Evolutionary conservation across 2,113 vertebrate genomes (phyloP).

Genomic region (Ptyas mucosa): DNA sequence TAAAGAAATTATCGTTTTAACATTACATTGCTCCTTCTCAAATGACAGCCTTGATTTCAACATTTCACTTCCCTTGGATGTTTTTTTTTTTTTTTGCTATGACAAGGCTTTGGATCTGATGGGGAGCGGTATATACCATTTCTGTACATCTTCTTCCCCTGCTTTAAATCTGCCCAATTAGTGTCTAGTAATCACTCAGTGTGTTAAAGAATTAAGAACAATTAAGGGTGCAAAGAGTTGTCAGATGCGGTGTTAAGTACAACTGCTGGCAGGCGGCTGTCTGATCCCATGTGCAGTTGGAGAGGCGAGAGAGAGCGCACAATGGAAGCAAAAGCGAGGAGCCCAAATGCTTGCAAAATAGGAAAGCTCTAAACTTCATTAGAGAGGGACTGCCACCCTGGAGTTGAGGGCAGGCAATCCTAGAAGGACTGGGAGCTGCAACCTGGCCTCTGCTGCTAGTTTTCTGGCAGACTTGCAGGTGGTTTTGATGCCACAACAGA

Average conservation of each 20-base stretch:
- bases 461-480: neutral
- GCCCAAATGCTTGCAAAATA: neutral
- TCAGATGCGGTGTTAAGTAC: slow-evolving; percentile 56
- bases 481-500: neutral
- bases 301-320: fast-evolving
- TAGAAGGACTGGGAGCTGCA: neutral
- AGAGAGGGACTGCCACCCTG: neutral
- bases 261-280: slow-evolving; percentile 36
- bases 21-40: neutral
- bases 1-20: neutral
- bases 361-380: neutral
- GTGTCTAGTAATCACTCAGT: slow-evolving; percentile 59
- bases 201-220: slow-evolving; percentile 67
- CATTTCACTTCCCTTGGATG: neutral
- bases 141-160: slow-evolving; percentile 3
- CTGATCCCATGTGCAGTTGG: slow-evolving; percentile 42
- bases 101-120: neutral
- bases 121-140: neutral
- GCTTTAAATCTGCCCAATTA: slow-evolving; percentile 57
- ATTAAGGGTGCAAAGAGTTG: slow-evolving; percentile 69
- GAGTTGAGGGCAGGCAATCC: neutral
- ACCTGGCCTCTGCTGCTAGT: neutral
- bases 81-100: neutral
- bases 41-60: neutral
- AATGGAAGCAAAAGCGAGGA: fast-evolving